These are phyloP conservation scores for Fistularia tabacaria DNA, from an alignment of 2,797 vertebrate genomes.

Conservation along the genomic window DNA sequence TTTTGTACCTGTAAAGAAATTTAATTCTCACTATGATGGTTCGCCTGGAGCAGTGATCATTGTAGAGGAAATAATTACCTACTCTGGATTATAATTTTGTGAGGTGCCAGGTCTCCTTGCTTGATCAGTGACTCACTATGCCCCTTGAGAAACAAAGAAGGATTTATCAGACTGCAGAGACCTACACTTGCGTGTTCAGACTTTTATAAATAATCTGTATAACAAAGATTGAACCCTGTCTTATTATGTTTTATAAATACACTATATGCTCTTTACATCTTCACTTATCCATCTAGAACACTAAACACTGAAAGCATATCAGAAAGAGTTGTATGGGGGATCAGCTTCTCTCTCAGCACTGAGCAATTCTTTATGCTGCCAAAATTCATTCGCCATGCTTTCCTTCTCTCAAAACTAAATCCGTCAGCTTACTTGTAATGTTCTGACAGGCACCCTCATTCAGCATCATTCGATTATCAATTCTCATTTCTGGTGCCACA, in stretches of 20 bases:
- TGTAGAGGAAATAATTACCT: no score
- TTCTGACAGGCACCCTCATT: conserved; percentile 69
- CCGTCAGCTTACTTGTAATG: conserved; percentile 66
- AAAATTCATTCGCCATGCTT: conserved; percentile 66
- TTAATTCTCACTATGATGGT: no score
- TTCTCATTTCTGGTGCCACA: conserved; percentile 64
- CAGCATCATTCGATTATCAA: conserved; percentile 75
- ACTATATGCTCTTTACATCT: conserved; percentile 19
- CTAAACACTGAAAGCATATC: conserved; percentile 48
- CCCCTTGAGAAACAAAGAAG: background rate
- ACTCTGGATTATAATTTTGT: no score
- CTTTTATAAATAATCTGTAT: conserved; percentile 2
- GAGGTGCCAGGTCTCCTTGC: no score
- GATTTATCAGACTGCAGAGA: no score
- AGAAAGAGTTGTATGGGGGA: conserved; percentile 55
- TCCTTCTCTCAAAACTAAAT: conserved; percentile 69
- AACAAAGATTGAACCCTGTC: conserved; percentile 1
- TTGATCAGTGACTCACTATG: background rate
- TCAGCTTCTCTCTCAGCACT: conserved; percentile 47
- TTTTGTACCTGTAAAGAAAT: no score
- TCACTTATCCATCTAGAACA: conserved; percentile 25
- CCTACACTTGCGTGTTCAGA: no score
- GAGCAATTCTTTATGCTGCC: conserved; percentile 69
- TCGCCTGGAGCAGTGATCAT: no score
- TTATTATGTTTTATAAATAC: conserved; percentile 17